phyloP scores from a whole-genome alignment of 2,888 invertebrate species.

The Parnassius apollo region DNA sequence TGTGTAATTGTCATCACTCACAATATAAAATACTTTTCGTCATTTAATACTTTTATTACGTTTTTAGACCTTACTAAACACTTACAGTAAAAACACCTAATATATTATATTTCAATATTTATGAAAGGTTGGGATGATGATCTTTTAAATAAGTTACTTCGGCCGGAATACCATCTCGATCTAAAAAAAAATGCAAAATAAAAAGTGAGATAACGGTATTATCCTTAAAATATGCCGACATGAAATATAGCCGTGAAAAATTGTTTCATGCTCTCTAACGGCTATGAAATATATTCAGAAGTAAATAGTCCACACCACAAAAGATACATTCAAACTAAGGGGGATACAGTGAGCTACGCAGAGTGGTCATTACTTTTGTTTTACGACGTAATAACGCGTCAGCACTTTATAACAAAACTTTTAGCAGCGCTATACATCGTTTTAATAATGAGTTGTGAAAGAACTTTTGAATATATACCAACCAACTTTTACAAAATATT shows the following conservation, averaged over 20 bases:
- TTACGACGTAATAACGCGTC: constrained; percentile 54
- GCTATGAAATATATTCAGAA: constrained; percentile 26
- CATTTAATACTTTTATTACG: no score
- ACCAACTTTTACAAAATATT: constrained; percentile 18
- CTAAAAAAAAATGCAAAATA: neutral
- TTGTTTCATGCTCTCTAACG: constrained; percentile 24
- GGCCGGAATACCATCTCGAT: neutral
- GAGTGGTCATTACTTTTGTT: constrained; percentile 52
- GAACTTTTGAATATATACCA: constrained; percentile 11
- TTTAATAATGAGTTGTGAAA: constrained; percentile 29
- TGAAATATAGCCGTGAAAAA: constrained; percentile 24
- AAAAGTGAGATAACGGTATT: constrained; percentile 10
- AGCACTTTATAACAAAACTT: constrained; percentile 45
- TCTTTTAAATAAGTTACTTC: neutral
- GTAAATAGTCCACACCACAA: constrained; percentile 29
- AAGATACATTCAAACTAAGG: constrained; percentile 31
- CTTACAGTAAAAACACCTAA: no score
- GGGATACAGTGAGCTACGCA: constrained; percentile 41
- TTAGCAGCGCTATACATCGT: constrained; percentile 37
- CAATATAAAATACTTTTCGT: no score
- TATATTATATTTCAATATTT: no score
- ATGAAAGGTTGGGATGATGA: no score
- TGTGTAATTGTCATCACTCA: no score
- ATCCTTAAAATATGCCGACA: constrained; percentile 25
- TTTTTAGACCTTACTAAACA: no score